These are phyloP conservation scores for Gorsachius magnificus DNA, from an alignment of 2,797 vertebrate genomes.

Conservation along the genomic window DNA sequence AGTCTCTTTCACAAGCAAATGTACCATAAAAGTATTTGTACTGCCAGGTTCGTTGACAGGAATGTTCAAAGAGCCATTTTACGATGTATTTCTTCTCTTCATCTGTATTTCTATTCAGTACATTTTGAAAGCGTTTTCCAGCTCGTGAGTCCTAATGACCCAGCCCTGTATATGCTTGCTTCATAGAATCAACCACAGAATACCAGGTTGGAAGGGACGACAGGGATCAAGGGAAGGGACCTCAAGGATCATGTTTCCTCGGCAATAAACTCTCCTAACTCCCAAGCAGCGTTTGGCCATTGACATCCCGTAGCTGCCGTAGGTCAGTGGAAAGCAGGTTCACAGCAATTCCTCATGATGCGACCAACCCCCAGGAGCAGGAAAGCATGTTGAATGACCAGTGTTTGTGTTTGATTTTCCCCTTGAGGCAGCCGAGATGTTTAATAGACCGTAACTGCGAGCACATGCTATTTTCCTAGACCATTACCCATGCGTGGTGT, in stretches of 20 bases:
- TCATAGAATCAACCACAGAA: neutral
- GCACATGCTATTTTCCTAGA: rapidly evolving
- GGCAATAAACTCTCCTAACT: rapidly evolving
- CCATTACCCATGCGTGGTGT: rapidly evolving
- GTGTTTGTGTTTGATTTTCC: neutral
- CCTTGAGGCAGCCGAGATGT: neutral
- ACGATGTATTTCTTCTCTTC: neutral
- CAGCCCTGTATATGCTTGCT: neutral
- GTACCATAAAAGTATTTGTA: neutral
- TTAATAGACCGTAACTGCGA: rapidly evolving
- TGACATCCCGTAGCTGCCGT: neutral
- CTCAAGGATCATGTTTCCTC: neutral
- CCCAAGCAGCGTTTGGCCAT: neutral
- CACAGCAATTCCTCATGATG: neutral
- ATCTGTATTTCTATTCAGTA: neutral
- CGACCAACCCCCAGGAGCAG: neutral
- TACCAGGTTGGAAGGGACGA: neutral
- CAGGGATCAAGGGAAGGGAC: neutral
- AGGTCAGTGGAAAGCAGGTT: neutral
- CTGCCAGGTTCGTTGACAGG: rapidly evolving
- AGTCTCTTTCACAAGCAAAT: neutral
- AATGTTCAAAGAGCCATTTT: neutral
- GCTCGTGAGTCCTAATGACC: neutral
- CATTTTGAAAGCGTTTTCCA: neutral
- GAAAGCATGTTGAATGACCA: neutral